A percentile compares a stretch with the other conserved stretches of the same genome.
Evolutionary conservation across 92 coral and sea anemone genomes (phyloP).

Genomic region (Palythoa caribaeorum): DNA sequence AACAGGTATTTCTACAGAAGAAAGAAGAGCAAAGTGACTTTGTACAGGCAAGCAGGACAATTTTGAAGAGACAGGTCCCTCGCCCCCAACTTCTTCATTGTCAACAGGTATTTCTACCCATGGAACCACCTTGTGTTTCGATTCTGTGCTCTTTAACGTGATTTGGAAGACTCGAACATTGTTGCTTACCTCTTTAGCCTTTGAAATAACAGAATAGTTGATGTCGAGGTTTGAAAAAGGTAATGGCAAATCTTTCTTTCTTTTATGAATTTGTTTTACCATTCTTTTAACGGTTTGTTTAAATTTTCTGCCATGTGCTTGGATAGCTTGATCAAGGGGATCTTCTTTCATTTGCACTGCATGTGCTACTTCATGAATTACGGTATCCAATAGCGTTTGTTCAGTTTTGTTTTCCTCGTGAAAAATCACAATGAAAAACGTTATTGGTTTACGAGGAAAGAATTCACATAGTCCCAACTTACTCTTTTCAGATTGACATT

Average conservation of each 20-base stretch:
- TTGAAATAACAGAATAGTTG: not conserved
- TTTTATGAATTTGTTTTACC: not conserved
- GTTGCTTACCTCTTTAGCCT: not conserved
- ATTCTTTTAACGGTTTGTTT: not conserved
- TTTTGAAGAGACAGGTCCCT: no score
- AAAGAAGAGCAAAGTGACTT: no score
- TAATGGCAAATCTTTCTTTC: conserved; percentile 11
- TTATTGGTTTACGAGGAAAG: not conserved
- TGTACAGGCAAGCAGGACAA: no score
- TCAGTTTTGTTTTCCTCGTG: not conserved
- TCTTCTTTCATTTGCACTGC: conserved; percentile 3
- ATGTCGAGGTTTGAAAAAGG: not conserved
- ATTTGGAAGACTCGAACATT: no score
- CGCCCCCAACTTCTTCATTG: no score
- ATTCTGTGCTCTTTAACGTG: no score
- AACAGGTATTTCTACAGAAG: no score
- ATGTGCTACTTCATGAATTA: conserved; percentile 3
- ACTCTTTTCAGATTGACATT: not conserved
- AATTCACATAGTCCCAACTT: not conserved
- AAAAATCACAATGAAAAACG: conserved; percentile 8
- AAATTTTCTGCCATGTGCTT: not conserved
- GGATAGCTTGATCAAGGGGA: not conserved
- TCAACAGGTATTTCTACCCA: no score
- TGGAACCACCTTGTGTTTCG: no score
- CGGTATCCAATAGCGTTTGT: not conserved